These are phyloP conservation scores for Rissa tridactyla DNA, from an alignment of 2,113 vertebrate species.

Conservation along the genomic window DNA sequence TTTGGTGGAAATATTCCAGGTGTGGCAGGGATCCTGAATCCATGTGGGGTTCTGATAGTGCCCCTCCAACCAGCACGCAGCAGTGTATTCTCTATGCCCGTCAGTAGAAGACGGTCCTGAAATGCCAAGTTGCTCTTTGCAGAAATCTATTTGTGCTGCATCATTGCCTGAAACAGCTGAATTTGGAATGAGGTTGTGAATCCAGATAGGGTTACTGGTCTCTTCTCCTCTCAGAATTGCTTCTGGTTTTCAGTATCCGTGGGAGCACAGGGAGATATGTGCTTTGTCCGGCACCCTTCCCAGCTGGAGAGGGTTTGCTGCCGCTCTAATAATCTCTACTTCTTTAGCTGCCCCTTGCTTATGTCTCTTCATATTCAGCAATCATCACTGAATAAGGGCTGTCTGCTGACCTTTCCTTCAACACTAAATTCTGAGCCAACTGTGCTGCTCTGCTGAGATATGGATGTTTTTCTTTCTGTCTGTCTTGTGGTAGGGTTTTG, in stretches of 20 bases:
- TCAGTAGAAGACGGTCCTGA: background rate
- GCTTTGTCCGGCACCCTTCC: background rate
- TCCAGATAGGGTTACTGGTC: background rate
- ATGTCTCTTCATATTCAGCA: background rate
- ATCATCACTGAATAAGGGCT: background rate
- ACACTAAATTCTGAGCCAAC: background rate
- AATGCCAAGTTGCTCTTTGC: background rate
- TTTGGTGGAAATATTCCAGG: background rate
- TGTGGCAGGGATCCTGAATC: background rate
- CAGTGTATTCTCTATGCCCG: background rate
- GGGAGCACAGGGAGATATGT: background rate
- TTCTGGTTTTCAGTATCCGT: background rate
- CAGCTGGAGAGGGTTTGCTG: background rate
- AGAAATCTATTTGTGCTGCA: background rate
- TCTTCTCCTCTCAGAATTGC: background rate
- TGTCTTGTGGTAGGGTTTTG: conserved; percentile 3
- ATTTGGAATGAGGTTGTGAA: background rate
- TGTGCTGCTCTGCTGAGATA: conserved; percentile 8
- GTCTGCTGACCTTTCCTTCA: conserved; percentile 27
- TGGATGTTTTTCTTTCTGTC: background rate
- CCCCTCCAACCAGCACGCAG: background rate
- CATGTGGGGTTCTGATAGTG: background rate
- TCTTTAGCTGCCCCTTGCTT: background rate
- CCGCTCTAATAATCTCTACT: background rate
- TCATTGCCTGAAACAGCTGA: background rate